Conservation (phyloP, 1,140 invertebrate genomes). For the Potamilus streckersoni region DNA sequence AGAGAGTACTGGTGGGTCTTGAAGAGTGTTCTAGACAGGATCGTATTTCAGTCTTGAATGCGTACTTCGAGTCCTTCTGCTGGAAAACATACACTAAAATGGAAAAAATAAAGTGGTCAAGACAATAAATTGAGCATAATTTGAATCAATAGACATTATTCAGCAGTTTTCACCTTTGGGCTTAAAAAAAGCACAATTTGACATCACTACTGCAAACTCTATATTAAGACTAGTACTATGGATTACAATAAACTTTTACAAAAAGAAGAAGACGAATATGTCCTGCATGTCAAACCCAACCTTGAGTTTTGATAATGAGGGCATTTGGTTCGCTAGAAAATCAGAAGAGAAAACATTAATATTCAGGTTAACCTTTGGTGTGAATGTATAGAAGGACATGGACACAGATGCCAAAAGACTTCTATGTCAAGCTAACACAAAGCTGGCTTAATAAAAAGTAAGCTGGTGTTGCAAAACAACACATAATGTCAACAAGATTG, state of each 20-base stretch:
- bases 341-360: no score
- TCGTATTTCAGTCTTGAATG: conserved; percentile 96
- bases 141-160: not conserved
- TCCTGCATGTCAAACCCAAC: not conserved
- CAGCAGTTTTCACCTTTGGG: not conserved
- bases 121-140: not conserved
- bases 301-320: no score
- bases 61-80: conserved; percentile 96
- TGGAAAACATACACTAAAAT: conserved; percentile 94
- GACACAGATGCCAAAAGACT: no score
- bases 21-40: conserved; percentile 95
- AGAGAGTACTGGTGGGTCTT: conserved; percentile 94
- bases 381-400: no score
- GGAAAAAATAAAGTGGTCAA: conserved; percentile 17
- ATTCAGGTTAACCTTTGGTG: no score
- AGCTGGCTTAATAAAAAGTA: no score
- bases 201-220: not conserved
- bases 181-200: not conserved
- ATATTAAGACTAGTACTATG: not conserved
- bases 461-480: no score
- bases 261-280: not conserved
- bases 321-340: no score
- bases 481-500: no score
- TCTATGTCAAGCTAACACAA: no score
- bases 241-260: not conserved